Evolutionary conservation across 2,888 invertebrate genomes (phyloP), one percentile per base, ranked within the genome.

Genomic region (Marronus borbonicus): DNA sequence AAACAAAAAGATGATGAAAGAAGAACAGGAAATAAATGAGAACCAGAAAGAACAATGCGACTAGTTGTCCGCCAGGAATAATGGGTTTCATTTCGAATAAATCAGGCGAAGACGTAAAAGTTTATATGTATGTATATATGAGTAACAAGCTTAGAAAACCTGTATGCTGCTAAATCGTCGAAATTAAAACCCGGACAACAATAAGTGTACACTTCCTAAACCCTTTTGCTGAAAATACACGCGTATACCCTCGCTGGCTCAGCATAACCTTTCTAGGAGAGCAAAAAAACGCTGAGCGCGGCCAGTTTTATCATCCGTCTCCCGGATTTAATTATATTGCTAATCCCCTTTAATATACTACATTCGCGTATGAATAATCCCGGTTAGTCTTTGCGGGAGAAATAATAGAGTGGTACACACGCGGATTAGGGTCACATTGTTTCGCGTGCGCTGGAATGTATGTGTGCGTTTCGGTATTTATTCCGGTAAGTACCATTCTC

Each of bases 311-410:
- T 60, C 60, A 60, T 74, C 39, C 76, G 62, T 49, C 60, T 75
- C 72, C 77, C 78, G 66, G 78, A 81, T 81, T 80, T 78, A 77
- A 80, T 79, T 78, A 81, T 75, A 76, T 77, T 72, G 74, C 78
- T 79, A 79, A 78, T 77, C 77, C 81, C 80, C 76, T 77, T 80
- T 80, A 81, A 81, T 81, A 80, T 81, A 74, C 60, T 74, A 80
- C 81, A 80, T 82, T 81, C 81, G 79, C 80, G 81, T 81, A 78
- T 80, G 81, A 80, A 64, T 82, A 82, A 82, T 82, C 81, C 82
- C 76, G 66, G 55, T 60, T 60, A 44, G 72, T 60, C 72, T 72
- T 60, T 72, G 72, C 58, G 58, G 44, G 20, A 58, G 39, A 72
- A 72, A 72, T 72, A 60, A 72, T 72, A 58, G 58, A 72, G 72